Conservation (phyloP, 2,888 invertebrate species). For the Trachelus stipa region DNA sequence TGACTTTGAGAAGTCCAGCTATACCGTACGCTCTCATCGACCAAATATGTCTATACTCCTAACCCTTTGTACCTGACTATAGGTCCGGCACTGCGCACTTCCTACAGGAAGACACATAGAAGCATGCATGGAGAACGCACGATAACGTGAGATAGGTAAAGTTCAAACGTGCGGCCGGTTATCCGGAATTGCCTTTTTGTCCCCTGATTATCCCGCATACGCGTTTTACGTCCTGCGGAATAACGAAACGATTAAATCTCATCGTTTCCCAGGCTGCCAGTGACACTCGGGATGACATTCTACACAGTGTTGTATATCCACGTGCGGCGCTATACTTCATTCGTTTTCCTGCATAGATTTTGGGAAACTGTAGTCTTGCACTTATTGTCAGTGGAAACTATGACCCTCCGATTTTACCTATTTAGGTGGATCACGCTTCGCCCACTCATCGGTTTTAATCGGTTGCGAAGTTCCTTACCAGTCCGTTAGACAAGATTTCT, state of each 20-base stretch:
- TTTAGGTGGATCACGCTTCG: conserved; percentile 14
- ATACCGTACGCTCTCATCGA: neutral
- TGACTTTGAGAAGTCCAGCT: conserved; percentile 47
- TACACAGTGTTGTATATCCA: neutral
- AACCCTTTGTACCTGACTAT: neutral
- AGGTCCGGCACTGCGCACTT: neutral
- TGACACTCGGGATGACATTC: neutral
- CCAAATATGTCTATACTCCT: neutral
- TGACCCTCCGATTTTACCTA: neutral
- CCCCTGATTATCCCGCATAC: neutral
- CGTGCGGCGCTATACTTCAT: neutral
- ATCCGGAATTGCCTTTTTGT: neutral
- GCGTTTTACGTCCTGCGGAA: neutral
- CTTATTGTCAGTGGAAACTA: neutral
- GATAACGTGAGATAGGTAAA: neutral
- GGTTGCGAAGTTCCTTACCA: conserved; percentile 31
- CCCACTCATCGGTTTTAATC: conserved; percentile 29
- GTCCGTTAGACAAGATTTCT: conserved; percentile 33
- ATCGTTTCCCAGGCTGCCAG: neutral
- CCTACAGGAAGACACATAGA: neutral
- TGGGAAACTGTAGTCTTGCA: neutral
- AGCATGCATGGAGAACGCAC: neutral
- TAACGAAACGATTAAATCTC: neutral
- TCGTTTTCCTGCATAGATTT: neutral
- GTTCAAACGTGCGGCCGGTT: neutral